Evolutionary conservation across 1,140 invertebrate species (phyloP).

Genomic region (Centruroides sculpturatus): DNA sequence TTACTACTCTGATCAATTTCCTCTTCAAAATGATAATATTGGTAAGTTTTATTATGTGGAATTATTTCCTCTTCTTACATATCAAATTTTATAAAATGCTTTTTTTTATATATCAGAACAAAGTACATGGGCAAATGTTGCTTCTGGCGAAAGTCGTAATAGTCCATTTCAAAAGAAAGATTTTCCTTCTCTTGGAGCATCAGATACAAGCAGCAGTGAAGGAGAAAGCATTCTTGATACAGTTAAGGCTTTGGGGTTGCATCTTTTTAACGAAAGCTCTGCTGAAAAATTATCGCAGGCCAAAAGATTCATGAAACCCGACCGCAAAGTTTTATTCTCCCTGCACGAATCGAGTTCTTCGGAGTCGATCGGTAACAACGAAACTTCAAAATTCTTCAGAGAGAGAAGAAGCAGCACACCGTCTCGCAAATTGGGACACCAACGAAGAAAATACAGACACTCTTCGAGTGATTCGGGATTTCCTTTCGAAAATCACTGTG

Average conservation of each 20-base stretch:
- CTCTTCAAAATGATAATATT: slow-evolving; percentile 1
- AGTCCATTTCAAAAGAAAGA: slow-evolving; percentile 4
- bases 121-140: slow-evolving; percentile 13
- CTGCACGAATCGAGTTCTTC: slow-evolving; percentile 12
- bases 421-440: not conserved
- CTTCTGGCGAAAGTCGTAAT: slow-evolving; percentile 6
- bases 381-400: slow-evolving; percentile 2
- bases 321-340: slow-evolving; percentile 7
- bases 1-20: slow-evolving; percentile 5
- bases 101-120: not conserved
- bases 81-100: not conserved
- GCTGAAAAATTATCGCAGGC: not conserved
- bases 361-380: slow-evolving; percentile 10
- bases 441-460: slow-evolving; percentile 9
- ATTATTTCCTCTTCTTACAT: too few relatives aligned
- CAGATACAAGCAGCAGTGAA: slow-evolving; percentile 6
- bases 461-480: slow-evolving; percentile 13
- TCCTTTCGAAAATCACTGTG: slow-evolving; percentile 2
- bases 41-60: not conserved
- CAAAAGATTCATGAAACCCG: not conserved
- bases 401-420: slow-evolving; percentile 10
- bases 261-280: slow-evolving; percentile 6
- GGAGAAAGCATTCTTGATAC: slow-evolving; percentile 11
- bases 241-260: slow-evolving; percentile 7
- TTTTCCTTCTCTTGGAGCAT: slow-evolving; percentile 1